Percentiles rank a stretch among this genome's conserved stretches.
phyloP scores from a whole-genome alignment of 2,113 vertebrate species.

The Myotis yumanensis region DNA sequence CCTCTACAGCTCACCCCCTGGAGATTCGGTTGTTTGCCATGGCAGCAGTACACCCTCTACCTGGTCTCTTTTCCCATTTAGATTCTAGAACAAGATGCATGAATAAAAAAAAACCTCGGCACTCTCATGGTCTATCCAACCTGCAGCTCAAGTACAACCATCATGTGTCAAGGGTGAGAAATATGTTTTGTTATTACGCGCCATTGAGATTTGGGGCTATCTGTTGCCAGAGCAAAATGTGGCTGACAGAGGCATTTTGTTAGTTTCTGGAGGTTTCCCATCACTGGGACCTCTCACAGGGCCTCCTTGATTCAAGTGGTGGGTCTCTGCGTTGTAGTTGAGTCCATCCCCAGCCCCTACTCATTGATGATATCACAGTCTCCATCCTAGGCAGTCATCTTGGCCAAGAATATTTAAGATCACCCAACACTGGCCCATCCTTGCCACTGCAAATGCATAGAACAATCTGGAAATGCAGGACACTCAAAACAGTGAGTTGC shows the following conservation, averaged over 20 bases:
- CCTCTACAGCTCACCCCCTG: fast-evolving
- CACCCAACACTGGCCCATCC: fast-evolving
- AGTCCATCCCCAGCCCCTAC: neutral
- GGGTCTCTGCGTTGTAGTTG: too few species aligned
- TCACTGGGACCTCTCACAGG: neutral
- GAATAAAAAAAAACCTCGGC: neutral
- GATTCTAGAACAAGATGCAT: neutral
- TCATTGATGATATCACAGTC: neutral
- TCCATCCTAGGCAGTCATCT: neutral
- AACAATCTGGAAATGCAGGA: neutral
- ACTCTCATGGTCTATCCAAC: neutral
- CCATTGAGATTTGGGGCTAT: neutral
- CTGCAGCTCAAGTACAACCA: neutral
- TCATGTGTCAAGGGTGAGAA: neutral
- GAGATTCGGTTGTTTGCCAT: fast-evolving
- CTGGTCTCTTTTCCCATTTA: neutral
- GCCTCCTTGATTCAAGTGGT: neutral
- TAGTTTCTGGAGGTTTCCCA: neutral
- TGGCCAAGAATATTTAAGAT: neutral
- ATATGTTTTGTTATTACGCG: neutral
- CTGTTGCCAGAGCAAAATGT: neutral
- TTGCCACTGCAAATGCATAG: neutral
- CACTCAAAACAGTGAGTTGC: neutral
- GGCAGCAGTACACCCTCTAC: fast-evolving
- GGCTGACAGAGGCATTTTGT: neutral